These are phyloP conservation scores for Bombus breviceps DNA, from an alignment of 1,140 invertebrate genomes.

Conservation along the genomic window DNA sequence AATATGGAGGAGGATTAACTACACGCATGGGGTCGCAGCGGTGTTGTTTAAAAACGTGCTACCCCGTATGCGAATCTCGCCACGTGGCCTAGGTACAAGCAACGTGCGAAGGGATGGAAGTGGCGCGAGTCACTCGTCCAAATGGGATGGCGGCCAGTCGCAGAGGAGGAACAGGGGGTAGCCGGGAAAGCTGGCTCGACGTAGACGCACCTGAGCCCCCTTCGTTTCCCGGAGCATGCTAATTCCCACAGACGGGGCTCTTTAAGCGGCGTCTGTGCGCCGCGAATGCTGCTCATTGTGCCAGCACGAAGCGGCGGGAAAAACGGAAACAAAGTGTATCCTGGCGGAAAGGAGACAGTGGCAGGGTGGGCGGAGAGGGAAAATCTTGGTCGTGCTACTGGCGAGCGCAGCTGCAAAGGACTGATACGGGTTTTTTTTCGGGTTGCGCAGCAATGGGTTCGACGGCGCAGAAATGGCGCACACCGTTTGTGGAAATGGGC, in stretches of 20 bases:
- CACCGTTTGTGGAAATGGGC: not conserved
- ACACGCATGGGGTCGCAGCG: conserved; percentile 12
- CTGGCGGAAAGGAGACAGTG: not conserved
- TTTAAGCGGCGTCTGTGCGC: conserved; percentile 66
- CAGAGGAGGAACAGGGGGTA: not conserved
- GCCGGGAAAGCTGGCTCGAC: conserved; percentile 43
- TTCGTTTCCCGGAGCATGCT: conserved; percentile 64
- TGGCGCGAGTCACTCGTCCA: not conserved
- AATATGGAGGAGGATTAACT: conserved; percentile 51
- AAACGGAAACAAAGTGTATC: not conserved
- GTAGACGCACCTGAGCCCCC: conserved; percentile 68
- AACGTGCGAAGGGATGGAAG: not conserved
- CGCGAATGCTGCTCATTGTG: conserved; percentile 49
- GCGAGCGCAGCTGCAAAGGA: not conserved
- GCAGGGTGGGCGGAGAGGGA: not conserved
- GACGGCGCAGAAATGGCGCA: conserved; percentile 28
- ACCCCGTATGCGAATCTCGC: conserved; percentile 36
- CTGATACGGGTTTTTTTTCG: not conserved
- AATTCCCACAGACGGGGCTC: conserved; percentile 68
- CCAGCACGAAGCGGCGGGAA: conserved; percentile 6
- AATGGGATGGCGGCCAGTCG: conserved; percentile 20
- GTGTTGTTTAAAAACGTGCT: conserved; percentile 62
- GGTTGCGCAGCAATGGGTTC: conserved; percentile 4
- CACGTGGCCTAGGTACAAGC: conserved; percentile 27
- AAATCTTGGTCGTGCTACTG: not conserved